A percentile compares a stretch with the other conserved stretches of the same genome.
These are phyloP conservation scores for Onthophagus sagittarius DNA, from an alignment of 2,888 invertebrate genomes.

Conservation along the genomic window DNA sequence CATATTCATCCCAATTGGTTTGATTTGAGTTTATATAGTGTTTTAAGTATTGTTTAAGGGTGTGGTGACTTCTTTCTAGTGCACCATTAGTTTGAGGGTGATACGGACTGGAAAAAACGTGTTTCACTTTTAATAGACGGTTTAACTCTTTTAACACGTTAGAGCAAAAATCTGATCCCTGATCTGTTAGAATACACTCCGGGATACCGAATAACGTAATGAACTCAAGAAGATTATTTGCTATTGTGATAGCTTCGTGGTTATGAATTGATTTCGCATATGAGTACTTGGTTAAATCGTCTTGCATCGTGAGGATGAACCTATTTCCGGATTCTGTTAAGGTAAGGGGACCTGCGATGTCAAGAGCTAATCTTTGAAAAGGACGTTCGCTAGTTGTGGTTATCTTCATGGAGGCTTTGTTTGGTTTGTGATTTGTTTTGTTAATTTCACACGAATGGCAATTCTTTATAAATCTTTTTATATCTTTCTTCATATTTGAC, in stretches of 20 bases:
- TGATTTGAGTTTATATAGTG: constrained; percentile 19
- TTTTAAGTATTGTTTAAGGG: constrained; percentile 32
- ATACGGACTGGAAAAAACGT: constrained; percentile 21
- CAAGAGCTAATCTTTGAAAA: constrained; percentile 35
- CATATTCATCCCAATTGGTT: constrained; percentile 22
- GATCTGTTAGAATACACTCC: constrained; percentile 11
- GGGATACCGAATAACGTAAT: constrained; percentile 19
- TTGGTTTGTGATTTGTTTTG: constrained; percentile 21
- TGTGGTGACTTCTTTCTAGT: constrained; percentile 35
- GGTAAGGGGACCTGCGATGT: constrained; percentile 39
- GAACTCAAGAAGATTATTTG: constrained; percentile 23
- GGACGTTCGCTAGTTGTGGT: constrained; percentile 17
- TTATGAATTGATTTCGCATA: constrained; percentile 37
- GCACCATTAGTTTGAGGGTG: constrained; percentile 34
- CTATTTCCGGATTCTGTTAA: constrained; percentile 35
- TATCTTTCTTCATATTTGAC: too few relatives aligned
- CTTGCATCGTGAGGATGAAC: constrained; percentile 41
- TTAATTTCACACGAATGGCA: too few relatives aligned
- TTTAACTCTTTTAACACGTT: constrained; percentile 22
- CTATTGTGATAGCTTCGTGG: constrained; percentile 37
- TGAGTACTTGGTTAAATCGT: constrained; percentile 40
- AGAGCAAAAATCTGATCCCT: constrained; percentile 21
- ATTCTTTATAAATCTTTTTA: too few relatives aligned
- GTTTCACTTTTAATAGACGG: constrained; percentile 16
- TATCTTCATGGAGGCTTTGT: constrained; percentile 29